Conservation (phyloP, 2,113 vertebrate species). For the Acrocephalus kingi region DNA sequence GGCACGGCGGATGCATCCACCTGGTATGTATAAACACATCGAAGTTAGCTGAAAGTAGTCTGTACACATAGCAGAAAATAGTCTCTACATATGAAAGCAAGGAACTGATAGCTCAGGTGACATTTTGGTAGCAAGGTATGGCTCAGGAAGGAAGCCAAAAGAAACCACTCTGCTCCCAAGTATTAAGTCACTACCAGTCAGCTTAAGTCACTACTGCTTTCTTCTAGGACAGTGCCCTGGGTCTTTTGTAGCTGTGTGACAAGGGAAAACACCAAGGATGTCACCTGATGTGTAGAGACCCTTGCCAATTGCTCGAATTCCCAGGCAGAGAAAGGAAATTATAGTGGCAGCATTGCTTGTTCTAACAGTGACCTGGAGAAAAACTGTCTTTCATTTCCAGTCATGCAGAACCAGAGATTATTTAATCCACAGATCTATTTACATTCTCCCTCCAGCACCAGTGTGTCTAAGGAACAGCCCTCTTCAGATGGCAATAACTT, state of each 20-base stretch:
- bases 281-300: neutral
- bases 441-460: neutral
- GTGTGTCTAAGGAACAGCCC: neutral
- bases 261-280: neutral
- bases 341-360: neutral
- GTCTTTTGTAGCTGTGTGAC: neutral
- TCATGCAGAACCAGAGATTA: neutral
- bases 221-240: neutral
- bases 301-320: neutral
- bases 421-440: neutral
- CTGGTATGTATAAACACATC: accelerated
- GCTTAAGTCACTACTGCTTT: neutral
- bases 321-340: neutral
- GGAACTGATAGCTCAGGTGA: neutral
- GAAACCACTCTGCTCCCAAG: neutral
- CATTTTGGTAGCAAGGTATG: neutral
- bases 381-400: neutral
- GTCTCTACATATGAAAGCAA: neutral
- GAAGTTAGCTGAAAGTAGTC: accelerated
- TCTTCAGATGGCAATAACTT: neutral
- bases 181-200: no score
- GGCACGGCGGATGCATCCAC: accelerated
- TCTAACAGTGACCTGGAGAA: neutral
- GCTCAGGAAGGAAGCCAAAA: neutral
- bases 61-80: accelerated